Evolutionary conservation across 2,888 invertebrate species (phyloP), one percentile per base, ranked within the genome.

Genomic region (Ochropleura plecta): DNA sequence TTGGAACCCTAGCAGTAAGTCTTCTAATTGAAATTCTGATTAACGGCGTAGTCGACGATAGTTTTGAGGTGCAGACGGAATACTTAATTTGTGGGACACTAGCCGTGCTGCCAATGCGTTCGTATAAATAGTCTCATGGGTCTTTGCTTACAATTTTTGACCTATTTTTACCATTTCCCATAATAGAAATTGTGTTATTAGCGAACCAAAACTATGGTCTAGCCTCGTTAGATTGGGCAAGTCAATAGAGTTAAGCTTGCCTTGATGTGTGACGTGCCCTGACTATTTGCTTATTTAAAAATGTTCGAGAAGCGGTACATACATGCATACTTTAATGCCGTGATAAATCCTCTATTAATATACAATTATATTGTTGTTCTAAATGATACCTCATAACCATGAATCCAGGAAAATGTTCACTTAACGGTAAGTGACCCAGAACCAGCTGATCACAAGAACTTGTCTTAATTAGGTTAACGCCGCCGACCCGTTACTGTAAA

Each of bases 341-440:
- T 76, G 53, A 20, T 69, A 65, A 66, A 76, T 73, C 59, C 40
- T 63, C 65, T 69, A 71, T 80, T 75, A 67, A 68, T 59, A 40
- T 57, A 72, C 60, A 73, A 82, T 73, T 59, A 73, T 72, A 64
- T 53, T 68, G 63, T 57, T 57, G n/a, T 74, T 48, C 53, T 57
- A 40, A 51, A 46, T 73, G 68, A 71, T 62, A 73, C 68, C 59
- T 76, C 53, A 59, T 57, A 79, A 67, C 70, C 71, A 76, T 76
- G 70, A 57, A 82, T 86, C 84, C 86, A 84, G 86, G 88, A 89
- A 88, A 88, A 87, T 78, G 70, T 78, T 70, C 73, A 75, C 66
- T 82, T 81, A 86, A 86, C 82, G 74, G 82, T 80, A 75, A 68
- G 62, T 86, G 88, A 89, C 88, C 88, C 77, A 88, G 83, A 88